Conservation (phyloP, 2,888 invertebrate species). For the Pammene fasciana region DNA sequence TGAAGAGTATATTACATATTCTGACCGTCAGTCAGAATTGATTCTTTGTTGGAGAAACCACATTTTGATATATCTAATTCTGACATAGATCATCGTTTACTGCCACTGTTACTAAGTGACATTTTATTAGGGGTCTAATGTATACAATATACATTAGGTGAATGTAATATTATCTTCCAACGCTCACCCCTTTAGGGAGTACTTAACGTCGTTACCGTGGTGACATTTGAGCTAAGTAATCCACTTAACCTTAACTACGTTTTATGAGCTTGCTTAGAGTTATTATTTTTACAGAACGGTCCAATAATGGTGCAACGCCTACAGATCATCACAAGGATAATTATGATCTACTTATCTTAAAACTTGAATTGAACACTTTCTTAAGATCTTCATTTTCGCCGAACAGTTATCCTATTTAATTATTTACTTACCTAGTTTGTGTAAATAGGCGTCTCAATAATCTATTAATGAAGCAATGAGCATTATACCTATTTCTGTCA, state of each 20-base stretch:
- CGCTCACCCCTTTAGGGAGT: slow-evolving; percentile 8
- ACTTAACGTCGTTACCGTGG: slow-evolving; percentile 22
- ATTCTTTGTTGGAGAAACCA: too few relatives aligned
- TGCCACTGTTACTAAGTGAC: neutral
- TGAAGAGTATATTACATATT: too few relatives aligned
- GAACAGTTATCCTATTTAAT: too few relatives aligned
- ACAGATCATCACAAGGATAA: neutral
- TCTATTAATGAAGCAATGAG: too few relatives aligned
- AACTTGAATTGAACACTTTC: too few relatives aligned
- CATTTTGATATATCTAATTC: too few relatives aligned
- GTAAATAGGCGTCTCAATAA: too few relatives aligned
- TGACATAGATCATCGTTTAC: neutral
- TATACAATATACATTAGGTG: neutral
- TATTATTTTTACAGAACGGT: neutral
- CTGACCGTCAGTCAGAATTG: too few relatives aligned
- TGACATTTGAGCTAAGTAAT: slow-evolving; percentile 35
- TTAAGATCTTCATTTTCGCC: too few relatives aligned
- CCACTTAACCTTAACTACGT: slow-evolving; percentile 8
- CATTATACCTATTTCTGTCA: too few relatives aligned
- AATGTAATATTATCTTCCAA: slow-evolving; percentile 27
- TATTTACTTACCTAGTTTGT: too few relatives aligned
- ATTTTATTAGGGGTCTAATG: neutral
- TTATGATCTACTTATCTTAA: too few relatives aligned
- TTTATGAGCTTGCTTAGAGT: slow-evolving; percentile 10
- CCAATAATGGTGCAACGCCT: neutral